Evolutionary conservation across 2,888 invertebrate species (phyloP).

Genomic region (Folsomia candida): DNA sequence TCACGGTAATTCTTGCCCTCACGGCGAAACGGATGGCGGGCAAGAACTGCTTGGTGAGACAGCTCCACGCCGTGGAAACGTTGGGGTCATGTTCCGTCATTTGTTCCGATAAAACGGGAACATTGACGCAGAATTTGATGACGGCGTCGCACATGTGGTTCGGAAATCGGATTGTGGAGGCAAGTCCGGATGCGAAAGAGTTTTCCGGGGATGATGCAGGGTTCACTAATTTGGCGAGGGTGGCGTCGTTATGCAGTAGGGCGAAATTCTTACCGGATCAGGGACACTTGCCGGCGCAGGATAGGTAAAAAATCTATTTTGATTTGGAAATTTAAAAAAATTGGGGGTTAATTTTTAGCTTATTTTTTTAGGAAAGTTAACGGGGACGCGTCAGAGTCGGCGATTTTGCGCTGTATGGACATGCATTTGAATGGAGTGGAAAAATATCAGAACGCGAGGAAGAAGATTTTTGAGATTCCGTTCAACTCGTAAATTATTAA

Average conservation of each 20-base stretch:
- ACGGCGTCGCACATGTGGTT: slow-evolving; percentile 44
- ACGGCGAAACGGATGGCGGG: slow-evolving; percentile 77
- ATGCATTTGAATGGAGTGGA: slow-evolving; percentile 61
- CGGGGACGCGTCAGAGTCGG: slow-evolving; percentile 69
- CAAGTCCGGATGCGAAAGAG: slow-evolving; percentile 52
- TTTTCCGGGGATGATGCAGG: slow-evolving; percentile 54
- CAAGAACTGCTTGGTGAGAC: slow-evolving; percentile 69
- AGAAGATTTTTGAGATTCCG: slow-evolving; percentile 65
- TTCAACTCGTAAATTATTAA: slow-evolving; percentile 66
- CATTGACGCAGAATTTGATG: slow-evolving; percentile 67
- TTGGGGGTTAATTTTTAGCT: not conserved
- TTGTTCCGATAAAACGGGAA: slow-evolving; percentile 81
- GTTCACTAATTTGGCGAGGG: slow-evolving; percentile 60
- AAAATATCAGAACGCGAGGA: slow-evolving; percentile 65
- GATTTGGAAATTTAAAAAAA: not conserved
- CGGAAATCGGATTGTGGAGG: slow-evolving; percentile 22
- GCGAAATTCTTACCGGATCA: slow-evolving; percentile 61
- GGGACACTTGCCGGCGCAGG: slow-evolving; percentile 26
- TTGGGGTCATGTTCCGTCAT: slow-evolving; percentile 75
- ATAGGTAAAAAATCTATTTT: slow-evolving; percentile 20
- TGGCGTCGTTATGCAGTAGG: slow-evolving; percentile 68
- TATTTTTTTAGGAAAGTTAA: slow-evolving; percentile 58
- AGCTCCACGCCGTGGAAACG: slow-evolving; percentile 76
- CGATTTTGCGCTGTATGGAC: slow-evolving; percentile 66
- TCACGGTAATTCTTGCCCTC: slow-evolving; percentile 65